These are phyloP conservation scores for Sporophila hypoxantha DNA, from an alignment of 2,113 vertebrate genomes.

Conservation along the genomic window DNA sequence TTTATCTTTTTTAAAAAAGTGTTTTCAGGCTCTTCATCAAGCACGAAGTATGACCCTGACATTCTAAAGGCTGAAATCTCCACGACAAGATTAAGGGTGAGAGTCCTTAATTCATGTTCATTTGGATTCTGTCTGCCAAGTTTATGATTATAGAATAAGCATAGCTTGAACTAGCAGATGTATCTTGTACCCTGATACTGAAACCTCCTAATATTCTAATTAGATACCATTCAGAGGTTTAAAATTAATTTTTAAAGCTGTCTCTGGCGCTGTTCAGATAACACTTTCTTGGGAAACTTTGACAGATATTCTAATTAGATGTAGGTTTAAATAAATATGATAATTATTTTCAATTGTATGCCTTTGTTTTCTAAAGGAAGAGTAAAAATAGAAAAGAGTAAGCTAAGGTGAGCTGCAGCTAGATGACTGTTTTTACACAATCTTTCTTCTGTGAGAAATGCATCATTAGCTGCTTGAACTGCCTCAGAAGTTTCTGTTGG, in stretches of 20 bases:
- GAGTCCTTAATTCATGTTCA: background rate
- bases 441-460: background rate
- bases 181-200: background rate
- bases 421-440: background rate
- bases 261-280: background rate
- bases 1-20: conserved; percentile 60
- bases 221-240: background rate
- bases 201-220: background rate
- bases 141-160: background rate
- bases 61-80: conserved; percentile 86
- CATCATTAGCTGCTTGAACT: background rate
- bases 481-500: background rate
- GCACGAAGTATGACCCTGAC: conserved; percentile 84
- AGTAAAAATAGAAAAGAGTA: background rate
- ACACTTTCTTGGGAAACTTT: background rate
- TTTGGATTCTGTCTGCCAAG: background rate
- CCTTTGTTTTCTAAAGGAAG: background rate
- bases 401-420: background rate
- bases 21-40: conserved; percentile 83
- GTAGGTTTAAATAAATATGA: background rate
- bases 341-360: background rate
- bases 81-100: conserved; percentile 83
- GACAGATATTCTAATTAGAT: background rate
- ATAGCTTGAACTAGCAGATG: background rate
- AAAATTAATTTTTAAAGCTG: background rate